These are phyloP conservation scores for Tubulanus polymorphus DNA, from an alignment of 2,888 invertebrate genomes.

Conservation along the genomic window DNA sequence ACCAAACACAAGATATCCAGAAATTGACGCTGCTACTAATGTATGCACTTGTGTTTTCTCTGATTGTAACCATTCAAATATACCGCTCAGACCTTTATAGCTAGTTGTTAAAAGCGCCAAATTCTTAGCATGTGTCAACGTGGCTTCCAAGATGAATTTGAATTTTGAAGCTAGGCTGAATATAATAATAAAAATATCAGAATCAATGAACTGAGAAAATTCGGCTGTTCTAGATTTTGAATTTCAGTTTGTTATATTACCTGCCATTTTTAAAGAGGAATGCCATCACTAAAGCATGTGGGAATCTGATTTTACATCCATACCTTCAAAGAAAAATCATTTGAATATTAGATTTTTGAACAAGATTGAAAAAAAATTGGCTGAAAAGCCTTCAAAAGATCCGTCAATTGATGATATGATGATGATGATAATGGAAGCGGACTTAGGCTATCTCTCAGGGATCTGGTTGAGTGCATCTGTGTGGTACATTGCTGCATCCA, in stretches of 20 bases:
- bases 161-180: constrained; percentile 50
- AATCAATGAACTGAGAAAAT: neutral
- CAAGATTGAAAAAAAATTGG: too few relatives aligned
- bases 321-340: constrained; percentile 54
- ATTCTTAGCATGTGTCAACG: constrained; percentile 54
- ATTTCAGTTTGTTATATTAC: constrained; percentile 28
- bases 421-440: too few relatives aligned
- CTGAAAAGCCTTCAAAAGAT: too few relatives aligned
- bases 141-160: constrained; percentile 50
- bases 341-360: too few relatives aligned
- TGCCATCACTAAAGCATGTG: constrained; percentile 57
- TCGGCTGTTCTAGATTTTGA: neutral
- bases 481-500: too few relatives aligned
- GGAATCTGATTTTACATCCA: constrained; percentile 55
- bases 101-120: constrained; percentile 54
- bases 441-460: too few relatives aligned
- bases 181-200: constrained; percentile 1
- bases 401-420: too few relatives aligned
- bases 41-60: constrained; percentile 42
- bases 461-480: too few relatives aligned
- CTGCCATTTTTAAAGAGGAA: constrained; percentile 55
- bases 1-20: constrained; percentile 56
- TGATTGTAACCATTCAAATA: constrained; percentile 33
- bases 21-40: constrained; percentile 52
- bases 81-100: constrained; percentile 50